A percentile compares a stretch with the other conserved stretches of the same genome.
Evolutionary conservation across 2,888 invertebrate species (phyloP).

Genomic region (Mechanitis mazaeus): DNA sequence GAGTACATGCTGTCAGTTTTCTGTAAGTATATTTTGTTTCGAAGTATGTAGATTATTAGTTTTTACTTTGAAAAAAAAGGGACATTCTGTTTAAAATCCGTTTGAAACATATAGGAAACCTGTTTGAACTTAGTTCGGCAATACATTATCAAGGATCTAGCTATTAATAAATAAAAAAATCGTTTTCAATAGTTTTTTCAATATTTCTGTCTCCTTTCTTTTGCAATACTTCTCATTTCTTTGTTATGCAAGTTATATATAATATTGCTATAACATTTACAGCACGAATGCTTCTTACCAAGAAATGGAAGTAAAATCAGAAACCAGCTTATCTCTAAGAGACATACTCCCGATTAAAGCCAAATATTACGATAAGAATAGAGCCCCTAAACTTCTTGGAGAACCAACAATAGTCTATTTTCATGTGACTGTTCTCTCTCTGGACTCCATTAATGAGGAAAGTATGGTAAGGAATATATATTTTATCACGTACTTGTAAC

Average conservation of each 20-base stretch:
- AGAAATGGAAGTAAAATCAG: conserved; percentile 64
- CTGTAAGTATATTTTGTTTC: conserved; percentile 49
- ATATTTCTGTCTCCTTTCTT: too few relatives aligned
- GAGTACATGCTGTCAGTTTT: conserved; percentile 65
- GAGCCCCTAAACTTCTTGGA: conserved; percentile 89
- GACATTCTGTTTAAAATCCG: too few relatives aligned
- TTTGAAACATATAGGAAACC: too few relatives aligned
- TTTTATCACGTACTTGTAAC: neutral
- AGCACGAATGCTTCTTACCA: conserved; percentile 67
- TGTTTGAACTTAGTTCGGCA: too few relatives aligned
- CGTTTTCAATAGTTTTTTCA: too few relatives aligned
- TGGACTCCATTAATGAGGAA: conserved; percentile 97
- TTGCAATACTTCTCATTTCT: too few relatives aligned
- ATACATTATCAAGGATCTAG: too few relatives aligned
- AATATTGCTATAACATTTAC: conserved; percentile 29
- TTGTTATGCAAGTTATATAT: too few relatives aligned
- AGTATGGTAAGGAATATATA: conserved; percentile 83
- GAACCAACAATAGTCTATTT: conserved; percentile 93
- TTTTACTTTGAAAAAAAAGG: too few relatives aligned
- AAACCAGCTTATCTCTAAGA: conserved; percentile 81
- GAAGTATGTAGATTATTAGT: neutral
- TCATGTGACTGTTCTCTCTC: conserved; percentile 91
- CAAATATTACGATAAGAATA: conserved; percentile 92
- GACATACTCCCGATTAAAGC: conserved; percentile 90
- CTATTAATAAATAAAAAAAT: too few relatives aligned